Evolutionary conservation across 1,140 invertebrate genomes (phyloP), one percentile per base, ranked within the genome.

Genomic region (Ips nitidus): DNA sequence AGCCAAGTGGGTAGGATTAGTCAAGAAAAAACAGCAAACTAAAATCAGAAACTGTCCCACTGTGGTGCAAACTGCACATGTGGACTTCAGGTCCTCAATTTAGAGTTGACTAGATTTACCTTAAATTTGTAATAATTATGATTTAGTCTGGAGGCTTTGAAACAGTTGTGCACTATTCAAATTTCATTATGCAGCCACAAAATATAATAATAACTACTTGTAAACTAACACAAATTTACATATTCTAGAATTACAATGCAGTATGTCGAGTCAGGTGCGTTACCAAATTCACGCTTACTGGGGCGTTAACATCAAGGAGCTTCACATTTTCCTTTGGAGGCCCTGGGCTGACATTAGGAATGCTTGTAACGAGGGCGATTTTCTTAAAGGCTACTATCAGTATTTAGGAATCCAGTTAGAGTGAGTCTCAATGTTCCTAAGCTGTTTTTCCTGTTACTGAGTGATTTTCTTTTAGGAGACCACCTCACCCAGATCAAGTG

Each of bases 251-350:
- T 85, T 90, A 8, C 85, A 88, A 76, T 90, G 88, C 81, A 84
- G 85, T 62, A 84, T 90, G 58, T 90, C 89, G 2, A 91, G 90
- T 71, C 89, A 90, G 80, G 89, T 90, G 52, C 83, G 86, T 43
- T 92, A 91, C 76, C 88, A 86, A 75, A 80, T 90, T 52, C 86
- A 88, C 47, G 88, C 87, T 57, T 90, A 88, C 80, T 92, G 90
- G 90, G 90, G 89, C 37, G 90, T 90, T 52, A 89, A 88, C 52
- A 90, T 91, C 59, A 83, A 88, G 69, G 88, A 91, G 73, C 82
- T 92, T 63, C 90, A 91, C 75, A 83, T 88, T 66, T 88, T 88
- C 37, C 82, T 92, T 40, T 91, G 90, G 89, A 84, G 88, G 55
- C 88, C 90, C 2, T 89, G 88, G 87, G 84, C 82, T 62, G 83